phyloP scores from a whole-genome alignment of 2,888 invertebrate genomes.

The Ephialtes manifestator region DNA sequence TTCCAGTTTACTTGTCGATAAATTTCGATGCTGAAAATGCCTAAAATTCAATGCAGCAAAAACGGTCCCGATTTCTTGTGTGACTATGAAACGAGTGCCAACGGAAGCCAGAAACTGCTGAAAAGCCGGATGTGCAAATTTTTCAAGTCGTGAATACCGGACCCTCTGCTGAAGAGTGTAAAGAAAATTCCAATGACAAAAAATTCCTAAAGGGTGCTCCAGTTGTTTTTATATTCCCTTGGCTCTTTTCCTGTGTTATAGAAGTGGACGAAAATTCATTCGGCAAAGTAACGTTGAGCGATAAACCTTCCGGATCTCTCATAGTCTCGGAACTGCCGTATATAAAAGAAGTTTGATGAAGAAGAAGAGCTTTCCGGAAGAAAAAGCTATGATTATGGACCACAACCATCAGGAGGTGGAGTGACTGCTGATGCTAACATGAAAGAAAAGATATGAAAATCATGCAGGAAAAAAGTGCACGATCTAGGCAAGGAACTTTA shows the following conservation, averaged over 20 bases:
- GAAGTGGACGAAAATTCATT: conserved; percentile 34
- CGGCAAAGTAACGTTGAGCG: conserved; percentile 44
- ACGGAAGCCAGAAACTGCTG: background rate
- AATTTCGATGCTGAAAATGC: background rate
- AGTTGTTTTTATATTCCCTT: conserved; percentile 1
- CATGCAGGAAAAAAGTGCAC: background rate
- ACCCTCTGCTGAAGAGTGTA: background rate
- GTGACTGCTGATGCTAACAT: background rate
- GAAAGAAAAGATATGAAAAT: background rate
- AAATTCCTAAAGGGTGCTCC: conserved; percentile 22
- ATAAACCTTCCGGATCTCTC: conserved; percentile 38
- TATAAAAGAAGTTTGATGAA: conserved; percentile 29
- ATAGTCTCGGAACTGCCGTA: background rate
- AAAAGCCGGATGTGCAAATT: background rate
- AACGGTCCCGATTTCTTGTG: conserved; percentile 4
- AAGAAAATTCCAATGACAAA: conserved; percentile 4
- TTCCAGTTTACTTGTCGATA: background rate
- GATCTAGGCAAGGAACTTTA: background rate
- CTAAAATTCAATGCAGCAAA: background rate
- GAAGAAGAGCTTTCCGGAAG: conserved; percentile 22
- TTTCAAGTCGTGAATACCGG: background rate
- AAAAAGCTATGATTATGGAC: conserved; percentile 14
- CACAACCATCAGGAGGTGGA: background rate
- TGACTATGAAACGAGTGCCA: background rate
- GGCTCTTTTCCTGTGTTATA: background rate